These are phyloP conservation scores for Onychostruthus taczanowskii DNA, from an alignment of 2,113 vertebrate genomes.

Conservation along the genomic window DNA sequence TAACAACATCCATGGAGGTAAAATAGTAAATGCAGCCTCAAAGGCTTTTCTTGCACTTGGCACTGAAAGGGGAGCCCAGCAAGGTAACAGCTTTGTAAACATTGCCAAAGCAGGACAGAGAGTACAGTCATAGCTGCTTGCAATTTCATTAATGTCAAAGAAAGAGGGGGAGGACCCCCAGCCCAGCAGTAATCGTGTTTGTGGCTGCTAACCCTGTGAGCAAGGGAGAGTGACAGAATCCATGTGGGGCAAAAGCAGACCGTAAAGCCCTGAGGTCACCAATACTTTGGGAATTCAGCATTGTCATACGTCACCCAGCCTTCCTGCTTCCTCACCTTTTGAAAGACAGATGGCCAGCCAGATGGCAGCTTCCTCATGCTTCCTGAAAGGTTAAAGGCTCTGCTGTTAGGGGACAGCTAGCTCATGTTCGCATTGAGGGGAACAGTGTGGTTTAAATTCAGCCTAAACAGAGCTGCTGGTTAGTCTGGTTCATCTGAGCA, in stretches of 20 bases:
- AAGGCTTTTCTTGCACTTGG: not conserved
- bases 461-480: not conserved
- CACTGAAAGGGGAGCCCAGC: not conserved
- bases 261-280: not conserved
- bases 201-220: rapidly evolving
- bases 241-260: not conserved
- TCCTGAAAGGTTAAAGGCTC: not conserved
- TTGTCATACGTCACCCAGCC: not conserved
- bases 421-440: not conserved
- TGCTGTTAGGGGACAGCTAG: not conserved
- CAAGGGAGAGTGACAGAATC: not conserved
- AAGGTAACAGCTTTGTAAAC: not conserved
- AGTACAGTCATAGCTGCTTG: not conserved
- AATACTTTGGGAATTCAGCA: not conserved
- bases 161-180: not conserved
- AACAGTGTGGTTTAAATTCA: not conserved
- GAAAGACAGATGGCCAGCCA: not conserved
- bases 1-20: slow-evolving; percentile 5
- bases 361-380: not conserved
- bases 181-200: not conserved
- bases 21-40: slow-evolving; percentile 4
- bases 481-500: not conserved
- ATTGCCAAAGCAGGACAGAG: not conserved
- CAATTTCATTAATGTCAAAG: not conserved
- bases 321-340: slow-evolving; percentile 22